Percentiles rank a stretch among this genome's conserved stretches.
Evolutionary conservation across 2,797 vertebrate species (phyloP).

Genomic region (Rousettus madagascariensis): DNA sequence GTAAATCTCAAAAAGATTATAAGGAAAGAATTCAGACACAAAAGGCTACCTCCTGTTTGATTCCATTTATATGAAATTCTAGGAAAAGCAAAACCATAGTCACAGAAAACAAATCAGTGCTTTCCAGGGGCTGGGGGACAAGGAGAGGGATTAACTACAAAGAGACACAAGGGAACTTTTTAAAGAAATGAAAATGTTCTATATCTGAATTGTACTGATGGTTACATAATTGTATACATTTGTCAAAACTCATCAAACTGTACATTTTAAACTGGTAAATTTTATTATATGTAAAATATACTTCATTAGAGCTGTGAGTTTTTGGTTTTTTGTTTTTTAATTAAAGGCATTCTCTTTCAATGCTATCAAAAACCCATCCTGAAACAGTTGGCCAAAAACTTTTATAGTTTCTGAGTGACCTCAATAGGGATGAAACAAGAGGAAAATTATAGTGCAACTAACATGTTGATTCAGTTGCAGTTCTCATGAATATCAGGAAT

Average conservation of each 20-base stretch:
- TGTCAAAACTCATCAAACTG: slow-evolving; percentile 31
- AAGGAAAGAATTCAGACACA: neutral
- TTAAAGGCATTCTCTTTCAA: neutral
- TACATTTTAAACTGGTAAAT: neutral
- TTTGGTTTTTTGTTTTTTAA: neutral
- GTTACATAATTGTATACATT: neutral
- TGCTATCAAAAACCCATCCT: slow-evolving; percentile 25
- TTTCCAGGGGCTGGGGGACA: neutral
- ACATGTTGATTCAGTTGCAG: neutral
- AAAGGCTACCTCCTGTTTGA: neutral
- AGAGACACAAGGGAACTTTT: neutral
- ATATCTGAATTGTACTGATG: neutral
- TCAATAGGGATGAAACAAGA: neutral
- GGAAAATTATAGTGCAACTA: slow-evolving; percentile 11
- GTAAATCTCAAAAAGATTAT: neutral
- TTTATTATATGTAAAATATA: neutral
- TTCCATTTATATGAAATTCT: neutral
- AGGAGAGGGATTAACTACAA: neutral
- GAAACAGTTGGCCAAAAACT: slow-evolving; percentile 4
- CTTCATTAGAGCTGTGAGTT: neutral
- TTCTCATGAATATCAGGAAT: neutral
- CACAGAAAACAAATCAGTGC: neutral
- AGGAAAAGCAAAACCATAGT: neutral
- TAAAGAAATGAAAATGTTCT: neutral
- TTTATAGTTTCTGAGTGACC: slow-evolving; percentile 44